A percentile compares a stretch with the other conserved stretches of the same genome.
Conservation (phyloP, 2,888 invertebrate genomes). For the Polydrusus tereticollis region DNA sequence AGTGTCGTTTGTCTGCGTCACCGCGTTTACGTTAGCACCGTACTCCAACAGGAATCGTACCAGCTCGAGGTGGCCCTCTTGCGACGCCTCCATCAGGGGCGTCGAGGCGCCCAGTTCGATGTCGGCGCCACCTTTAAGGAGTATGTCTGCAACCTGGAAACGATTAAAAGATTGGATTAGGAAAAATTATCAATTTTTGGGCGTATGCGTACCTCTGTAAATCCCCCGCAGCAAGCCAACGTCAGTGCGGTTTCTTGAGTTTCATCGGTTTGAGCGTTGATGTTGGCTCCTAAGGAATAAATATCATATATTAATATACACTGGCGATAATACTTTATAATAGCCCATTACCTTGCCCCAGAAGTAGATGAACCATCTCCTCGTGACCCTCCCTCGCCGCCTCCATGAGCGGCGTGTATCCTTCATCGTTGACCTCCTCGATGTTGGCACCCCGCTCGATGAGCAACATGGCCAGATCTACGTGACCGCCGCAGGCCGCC, state of each 20-base stretch:
- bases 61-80: conserved; percentile 84
- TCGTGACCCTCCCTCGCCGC: conserved; percentile 98
- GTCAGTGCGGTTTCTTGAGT: conserved; percentile 97
- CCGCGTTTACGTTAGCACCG: conserved; percentile 90
- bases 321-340: neutral
- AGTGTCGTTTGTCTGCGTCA: conserved; percentile 74
- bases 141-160: conserved; percentile 82
- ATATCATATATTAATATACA: neutral
- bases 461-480: conserved; percentile 94
- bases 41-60: conserved; percentile 80
- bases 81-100: conserved; percentile 98
- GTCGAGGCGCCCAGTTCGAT: conserved; percentile 95
- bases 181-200: no score
- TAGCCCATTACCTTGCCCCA: conserved; percentile 75
- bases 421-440: conserved; percentile 99
- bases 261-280: conserved; percentile 98
- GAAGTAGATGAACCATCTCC: conserved; percentile 95
- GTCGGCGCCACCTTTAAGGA: conserved; percentile 95
- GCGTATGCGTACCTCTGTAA: conserved; percentile 77
- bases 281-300: conserved; percentile 75
- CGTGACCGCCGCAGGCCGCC: conserved; percentile 99
- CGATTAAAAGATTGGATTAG: no score
- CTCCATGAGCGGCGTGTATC: conserved; percentile 99
- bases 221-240: conserved; percentile 94
- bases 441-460: conserved; percentile 98